Conservation (phyloP, 2,113 vertebrate species). For the Engystomops pustulosus region DNA sequence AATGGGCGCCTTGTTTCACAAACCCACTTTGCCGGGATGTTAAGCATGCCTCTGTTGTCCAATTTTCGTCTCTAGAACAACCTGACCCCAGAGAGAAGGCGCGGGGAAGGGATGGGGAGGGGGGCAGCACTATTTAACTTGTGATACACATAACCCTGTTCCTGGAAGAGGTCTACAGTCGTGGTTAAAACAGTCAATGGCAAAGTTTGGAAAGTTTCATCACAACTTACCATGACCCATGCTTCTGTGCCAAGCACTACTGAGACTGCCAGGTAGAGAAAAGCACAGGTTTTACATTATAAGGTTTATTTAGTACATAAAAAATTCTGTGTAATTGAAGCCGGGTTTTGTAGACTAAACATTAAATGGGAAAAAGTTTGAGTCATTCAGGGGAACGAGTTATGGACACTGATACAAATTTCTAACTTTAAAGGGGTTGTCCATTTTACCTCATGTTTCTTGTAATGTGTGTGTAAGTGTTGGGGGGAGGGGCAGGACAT, state of each 20-base stretch:
- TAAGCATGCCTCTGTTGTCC: constrained; percentile 40
- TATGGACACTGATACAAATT: too few relatives aligned
- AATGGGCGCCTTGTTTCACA: constrained; percentile 73
- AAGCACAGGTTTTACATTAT: constrained; percentile 20
- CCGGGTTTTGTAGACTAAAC: neutral
- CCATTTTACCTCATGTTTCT: too few relatives aligned
- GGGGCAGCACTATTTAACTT: constrained; percentile 41
- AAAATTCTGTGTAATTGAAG: neutral
- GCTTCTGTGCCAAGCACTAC: neutral
- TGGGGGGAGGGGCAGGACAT: too few relatives aligned
- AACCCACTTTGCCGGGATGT: constrained; percentile 55
- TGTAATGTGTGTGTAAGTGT: too few relatives aligned
- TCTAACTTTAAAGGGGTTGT: too few relatives aligned
- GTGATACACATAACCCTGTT: constrained; percentile 34
- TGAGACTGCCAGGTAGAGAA: constrained; percentile 13
- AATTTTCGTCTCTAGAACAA: constrained; percentile 45
- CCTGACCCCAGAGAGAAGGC: constrained; percentile 48
- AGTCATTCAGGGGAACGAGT: neutral
- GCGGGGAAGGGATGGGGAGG: constrained; percentile 10
- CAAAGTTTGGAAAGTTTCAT: constrained; percentile 16
- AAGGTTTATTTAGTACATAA: constrained; percentile 10
- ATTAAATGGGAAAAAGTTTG: neutral
- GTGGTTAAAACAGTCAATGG: constrained; percentile 36
- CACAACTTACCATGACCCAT: constrained; percentile 14
- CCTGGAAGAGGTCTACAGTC: constrained; percentile 53